These are phyloP conservation scores for Macrosoma leucophasiata DNA, from an alignment of 2,888 invertebrate species.

Conservation along the genomic window DNA sequence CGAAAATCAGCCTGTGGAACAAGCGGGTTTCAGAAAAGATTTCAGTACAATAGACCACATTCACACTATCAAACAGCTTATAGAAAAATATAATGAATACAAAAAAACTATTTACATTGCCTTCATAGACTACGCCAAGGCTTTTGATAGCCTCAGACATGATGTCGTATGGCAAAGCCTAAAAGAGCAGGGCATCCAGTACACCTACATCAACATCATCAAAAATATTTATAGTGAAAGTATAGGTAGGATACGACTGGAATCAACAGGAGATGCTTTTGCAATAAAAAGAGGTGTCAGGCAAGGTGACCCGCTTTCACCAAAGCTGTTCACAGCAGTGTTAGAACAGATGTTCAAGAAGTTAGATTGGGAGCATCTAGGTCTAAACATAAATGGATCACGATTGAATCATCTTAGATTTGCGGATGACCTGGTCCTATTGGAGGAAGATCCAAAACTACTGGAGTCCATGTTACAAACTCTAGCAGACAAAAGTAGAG, in stretches of 20 bases:
- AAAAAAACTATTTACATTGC: conserved; percentile 13
- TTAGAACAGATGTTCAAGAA: conserved; percentile 15
- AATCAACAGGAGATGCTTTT: conserved; percentile 12
- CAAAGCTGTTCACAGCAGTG: conserved; percentile 17
- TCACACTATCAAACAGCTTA: conserved; percentile 15
- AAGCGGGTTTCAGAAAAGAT: conserved; percentile 24
- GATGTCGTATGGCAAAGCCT: conserved; percentile 13
- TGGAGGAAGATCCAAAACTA: not conserved
- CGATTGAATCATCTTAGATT: conserved; percentile 11
- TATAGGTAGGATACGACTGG: conserved; percentile 7
- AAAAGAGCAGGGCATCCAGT: conserved; percentile 13
- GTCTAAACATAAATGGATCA: conserved; percentile 14
- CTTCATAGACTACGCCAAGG: conserved; percentile 19
- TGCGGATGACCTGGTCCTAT: conserved; percentile 11
- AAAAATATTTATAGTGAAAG: conserved; percentile 16
- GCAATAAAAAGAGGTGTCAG: conserved; percentile 15
- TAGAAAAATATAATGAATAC: conserved; percentile 20
- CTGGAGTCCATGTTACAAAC: conserved; percentile 2
- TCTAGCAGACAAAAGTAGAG: conserved; percentile 2
- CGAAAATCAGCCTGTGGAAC: conserved; percentile 20
- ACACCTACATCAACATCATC: conserved; percentile 11
- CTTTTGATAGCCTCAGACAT: conserved; percentile 15
- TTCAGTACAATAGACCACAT: conserved; percentile 22
- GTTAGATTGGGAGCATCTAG: conserved; percentile 7
- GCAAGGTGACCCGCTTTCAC: conserved; percentile 22